Evolutionary conservation across 1,140 invertebrate genomes (phyloP).

Genomic region (Cotesia vestalis): DNA sequence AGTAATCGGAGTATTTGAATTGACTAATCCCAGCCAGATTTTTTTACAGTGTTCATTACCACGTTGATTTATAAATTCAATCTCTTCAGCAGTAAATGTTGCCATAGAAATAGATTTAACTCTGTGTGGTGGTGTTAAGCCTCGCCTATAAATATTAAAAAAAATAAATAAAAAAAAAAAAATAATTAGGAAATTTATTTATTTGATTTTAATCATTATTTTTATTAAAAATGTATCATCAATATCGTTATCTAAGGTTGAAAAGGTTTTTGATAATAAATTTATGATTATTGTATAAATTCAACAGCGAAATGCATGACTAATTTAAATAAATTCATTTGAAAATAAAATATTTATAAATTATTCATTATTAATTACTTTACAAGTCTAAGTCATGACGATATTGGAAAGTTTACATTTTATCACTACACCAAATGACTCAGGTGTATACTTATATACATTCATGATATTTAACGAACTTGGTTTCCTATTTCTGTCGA

Average conservation of each 20-base stretch:
- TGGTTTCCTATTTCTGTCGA: constrained; percentile 21
- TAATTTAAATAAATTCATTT: constrained; percentile 18
- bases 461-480: neutral
- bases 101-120: constrained; percentile 99
- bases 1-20: constrained; percentile 61
- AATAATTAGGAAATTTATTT: constrained; percentile 20
- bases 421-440: constrained; percentile 5
- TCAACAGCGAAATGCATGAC: neutral
- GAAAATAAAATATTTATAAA: constrained; percentile 16
- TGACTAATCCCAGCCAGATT: constrained; percentile 89
- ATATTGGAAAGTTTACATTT: constrained; percentile 13
- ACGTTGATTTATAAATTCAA: constrained; percentile 87
- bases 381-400: constrained; percentile 10
- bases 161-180: constrained; percentile 14
- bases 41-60: constrained; percentile 94
- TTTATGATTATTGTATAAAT: neutral
- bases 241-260: constrained; percentile 24
- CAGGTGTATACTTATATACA: neutral
- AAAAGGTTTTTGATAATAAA: constrained; percentile 30
- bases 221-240: neutral
- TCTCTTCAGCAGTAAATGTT: constrained; percentile 94
- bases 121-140: constrained; percentile 94
- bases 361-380: constrained; percentile 9
- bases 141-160: constrained; percentile 75
- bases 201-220: neutral